Conservation (phyloP, 2,888 invertebrate species). For the Sphaerophoria taeniata region DNA sequence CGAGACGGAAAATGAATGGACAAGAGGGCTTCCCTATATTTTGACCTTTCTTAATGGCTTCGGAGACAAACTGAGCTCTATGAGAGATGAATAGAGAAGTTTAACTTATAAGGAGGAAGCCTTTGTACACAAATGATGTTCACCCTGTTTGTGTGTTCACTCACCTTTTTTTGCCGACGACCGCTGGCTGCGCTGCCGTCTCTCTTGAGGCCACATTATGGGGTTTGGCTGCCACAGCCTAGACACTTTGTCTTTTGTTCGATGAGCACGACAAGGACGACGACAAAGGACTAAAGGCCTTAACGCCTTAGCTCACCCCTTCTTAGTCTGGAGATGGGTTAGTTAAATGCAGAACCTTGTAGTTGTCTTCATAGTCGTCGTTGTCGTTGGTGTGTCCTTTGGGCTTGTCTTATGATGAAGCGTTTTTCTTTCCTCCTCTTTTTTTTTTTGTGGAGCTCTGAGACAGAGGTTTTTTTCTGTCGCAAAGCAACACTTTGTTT, state of each 20-base stretch:
- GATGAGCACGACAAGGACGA: slow-evolving; percentile 7
- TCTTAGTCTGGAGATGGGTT: slow-evolving; percentile 11
- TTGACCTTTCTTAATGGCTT: slow-evolving; percentile 73
- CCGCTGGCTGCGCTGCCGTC: slow-evolving; percentile 38
- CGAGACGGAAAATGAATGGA: neutral
- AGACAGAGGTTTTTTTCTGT: slow-evolving; percentile 11
- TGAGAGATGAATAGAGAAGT: slow-evolving; percentile 61
- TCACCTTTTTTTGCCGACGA: slow-evolving; percentile 43
- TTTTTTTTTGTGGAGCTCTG: neutral
- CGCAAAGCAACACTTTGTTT: slow-evolving; percentile 17
- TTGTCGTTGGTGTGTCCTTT: slow-evolving; percentile 34
- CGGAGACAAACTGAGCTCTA: slow-evolving; percentile 53
- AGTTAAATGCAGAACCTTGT: slow-evolving; percentile 39
- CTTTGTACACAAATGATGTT: slow-evolving; percentile 67
- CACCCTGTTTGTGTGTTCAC: slow-evolving; percentile 67
- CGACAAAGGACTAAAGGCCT: slow-evolving; percentile 46
- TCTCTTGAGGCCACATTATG: slow-evolving; percentile 58
- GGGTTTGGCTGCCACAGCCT: slow-evolving; percentile 40
- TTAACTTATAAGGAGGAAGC: slow-evolving; percentile 59
- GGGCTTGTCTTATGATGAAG: slow-evolving; percentile 65
- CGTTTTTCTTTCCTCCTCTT: slow-evolving; percentile 34
- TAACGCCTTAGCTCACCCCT: slow-evolving; percentile 51
- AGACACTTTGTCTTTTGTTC: slow-evolving; percentile 68
- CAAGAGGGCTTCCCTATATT: slow-evolving; percentile 60
- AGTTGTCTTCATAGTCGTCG: too few species aligned